phyloP scores from a whole-genome alignment of 1,140 invertebrate species.

The Chrysoperla carnea region DNA sequence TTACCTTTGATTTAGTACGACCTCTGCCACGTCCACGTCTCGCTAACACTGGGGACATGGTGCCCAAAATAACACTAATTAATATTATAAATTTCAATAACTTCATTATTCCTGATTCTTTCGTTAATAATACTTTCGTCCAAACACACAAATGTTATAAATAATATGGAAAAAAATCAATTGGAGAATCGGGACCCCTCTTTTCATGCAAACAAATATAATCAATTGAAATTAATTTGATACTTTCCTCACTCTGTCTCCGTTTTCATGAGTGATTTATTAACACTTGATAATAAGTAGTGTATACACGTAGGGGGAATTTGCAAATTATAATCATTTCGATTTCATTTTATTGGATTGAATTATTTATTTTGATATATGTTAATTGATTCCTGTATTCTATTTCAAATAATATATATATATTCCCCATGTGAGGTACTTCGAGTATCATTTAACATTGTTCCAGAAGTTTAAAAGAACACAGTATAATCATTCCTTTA shows the following conservation, averaged over 20 bases:
- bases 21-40: conserved; percentile 42
- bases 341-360: too few relatives aligned
- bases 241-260: conserved; percentile 1
- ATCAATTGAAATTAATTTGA: conserved; percentile 2
- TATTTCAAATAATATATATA: too few relatives aligned
- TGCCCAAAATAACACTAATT: conserved; percentile 4
- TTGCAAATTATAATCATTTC: too few relatives aligned
- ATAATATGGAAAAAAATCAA: not conserved
- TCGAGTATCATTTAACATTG: too few relatives aligned
- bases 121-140: not conserved
- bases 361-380: too few relatives aligned
- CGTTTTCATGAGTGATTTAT: too few relatives aligned
- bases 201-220: not conserved
- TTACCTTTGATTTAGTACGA: conserved; percentile 49
- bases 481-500: too few relatives aligned
- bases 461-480: too few relatives aligned
- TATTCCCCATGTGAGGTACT: too few relatives aligned
- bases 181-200: not conserved
- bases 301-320: too few relatives aligned
- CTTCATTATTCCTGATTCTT: not conserved
- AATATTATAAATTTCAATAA: not conserved
- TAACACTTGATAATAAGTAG: too few relatives aligned
- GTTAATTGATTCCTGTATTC: too few relatives aligned
- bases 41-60: conserved; percentile 18
- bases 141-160: not conserved